These are phyloP conservation scores for Elegia similella DNA, from an alignment of 2,888 invertebrate genomes.

Conservation along the genomic window DNA sequence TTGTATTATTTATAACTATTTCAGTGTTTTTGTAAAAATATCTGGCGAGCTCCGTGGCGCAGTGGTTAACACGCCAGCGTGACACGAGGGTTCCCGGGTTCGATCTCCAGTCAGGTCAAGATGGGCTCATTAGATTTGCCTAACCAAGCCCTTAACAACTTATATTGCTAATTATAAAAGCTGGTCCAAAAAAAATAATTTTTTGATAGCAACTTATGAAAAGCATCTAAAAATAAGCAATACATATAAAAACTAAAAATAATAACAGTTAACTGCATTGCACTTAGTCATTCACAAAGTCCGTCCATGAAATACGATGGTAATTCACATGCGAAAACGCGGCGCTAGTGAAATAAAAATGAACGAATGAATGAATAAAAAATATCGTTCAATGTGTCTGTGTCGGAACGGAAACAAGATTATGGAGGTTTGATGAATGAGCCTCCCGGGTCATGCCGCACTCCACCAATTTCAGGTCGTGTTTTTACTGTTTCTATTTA, in stretches of 20 bases:
- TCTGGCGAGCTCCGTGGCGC: no score
- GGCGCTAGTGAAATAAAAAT: slow-evolving; percentile 15
- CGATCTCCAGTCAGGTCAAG: no score
- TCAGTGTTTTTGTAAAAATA: no score
- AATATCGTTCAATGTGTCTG: slow-evolving; percentile 53
- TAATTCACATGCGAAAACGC: not conserved
- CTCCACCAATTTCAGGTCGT: slow-evolving; percentile 29
- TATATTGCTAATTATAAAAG: no score
- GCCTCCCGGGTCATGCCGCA: slow-evolving; percentile 45
- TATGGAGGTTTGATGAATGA: slow-evolving; percentile 61
- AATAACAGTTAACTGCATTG: not conserved
- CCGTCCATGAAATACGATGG: not conserved
- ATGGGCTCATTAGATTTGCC: no score
- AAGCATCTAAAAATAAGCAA: no score
- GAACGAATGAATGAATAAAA: slow-evolving; percentile 47
- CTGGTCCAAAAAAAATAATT: no score
- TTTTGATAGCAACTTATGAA: no score
- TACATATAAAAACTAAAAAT: not conserved
- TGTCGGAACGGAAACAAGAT: slow-evolving; percentile 56
- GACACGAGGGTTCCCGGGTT: no score
- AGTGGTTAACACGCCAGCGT: no score
- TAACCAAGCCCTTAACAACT: no score
- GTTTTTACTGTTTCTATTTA: slow-evolving; percentile 19
- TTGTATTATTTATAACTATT: no score
- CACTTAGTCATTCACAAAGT: slow-evolving; percentile 9